Conservation (phyloP, 2,797 vertebrate species). For the Tragelaphus eurycerus region DNA sequence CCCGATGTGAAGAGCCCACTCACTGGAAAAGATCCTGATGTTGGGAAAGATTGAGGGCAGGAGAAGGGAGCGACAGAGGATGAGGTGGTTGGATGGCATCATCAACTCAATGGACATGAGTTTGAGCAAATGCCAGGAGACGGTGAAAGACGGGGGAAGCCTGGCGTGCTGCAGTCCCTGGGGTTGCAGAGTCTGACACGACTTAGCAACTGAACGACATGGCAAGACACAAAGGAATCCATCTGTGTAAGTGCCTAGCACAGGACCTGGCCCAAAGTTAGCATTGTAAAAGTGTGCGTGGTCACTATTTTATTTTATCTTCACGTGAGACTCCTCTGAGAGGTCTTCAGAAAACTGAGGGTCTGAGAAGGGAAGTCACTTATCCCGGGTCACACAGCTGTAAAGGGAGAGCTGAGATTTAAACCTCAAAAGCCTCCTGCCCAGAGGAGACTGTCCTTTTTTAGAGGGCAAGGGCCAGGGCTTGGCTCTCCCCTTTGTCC, state of each 20-base stretch:
- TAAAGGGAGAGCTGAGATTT: neutral
- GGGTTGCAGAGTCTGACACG: neutral
- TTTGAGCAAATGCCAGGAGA: neutral
- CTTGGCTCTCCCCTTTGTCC: neutral
- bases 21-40: neutral
- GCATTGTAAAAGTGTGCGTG: rapidly evolving
- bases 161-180: neutral
- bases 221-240: rapidly evolving
- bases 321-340: neutral
- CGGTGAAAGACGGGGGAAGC: neutral
- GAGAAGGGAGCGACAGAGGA: neutral
- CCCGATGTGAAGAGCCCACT: neutral
- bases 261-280: neutral
- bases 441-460: rapidly evolving
- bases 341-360: neutral
- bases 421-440: neutral
- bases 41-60: neutral
- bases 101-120: neutral
- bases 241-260: rapidly evolving
- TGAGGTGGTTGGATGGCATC: neutral
- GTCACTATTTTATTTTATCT: neutral
- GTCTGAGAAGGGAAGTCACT: neutral
- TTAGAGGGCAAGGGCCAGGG: neutral
- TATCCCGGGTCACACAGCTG: neutral
- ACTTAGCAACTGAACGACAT: rapidly evolving